Evolutionary conservation across 1,140 invertebrate genomes (phyloP), one percentile per base, ranked within the genome.

Genomic region (Leptinotarsa defecta): DNA sequence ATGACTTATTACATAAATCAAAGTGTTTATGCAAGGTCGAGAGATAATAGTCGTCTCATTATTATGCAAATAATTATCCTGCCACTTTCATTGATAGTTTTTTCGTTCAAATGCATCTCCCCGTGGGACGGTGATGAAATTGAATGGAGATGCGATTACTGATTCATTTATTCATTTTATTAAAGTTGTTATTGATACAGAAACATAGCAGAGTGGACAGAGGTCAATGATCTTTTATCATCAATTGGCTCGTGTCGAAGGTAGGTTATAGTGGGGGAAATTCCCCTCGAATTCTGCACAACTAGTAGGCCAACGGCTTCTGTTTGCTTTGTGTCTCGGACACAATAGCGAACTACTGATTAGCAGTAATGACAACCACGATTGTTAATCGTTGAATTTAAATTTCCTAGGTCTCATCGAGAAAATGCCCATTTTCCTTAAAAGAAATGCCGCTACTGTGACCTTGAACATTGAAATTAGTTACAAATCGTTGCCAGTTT

Each of bases 21-120:
- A 48, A 70, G 68, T 70, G 68, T 70, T 70, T 70, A 52, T 70
- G 68, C 68, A 70, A 70, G 68, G 68, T 70, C 68, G 68, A 70
- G 15, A 68, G 65, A 68, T 22, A 68, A 68, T 68, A 24, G 34
- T 43, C 17, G 19, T 13, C 65, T 68, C 24, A 68, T 24, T 68
- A 68, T 24, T 43, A 68, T 68, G 65, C 34, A 68, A 68, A 68
- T 68, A 68, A 43, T 68, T 68, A 68, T 24, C 65, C 52, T 15
- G n/a, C 52, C 52, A 57, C 52, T 57, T 57, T 57, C 52, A 57
- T 57, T 57, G 15, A 57, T 15, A 13, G 52, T 57, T 57, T 57
- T 57, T 57, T 57, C 15, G 34, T 34, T 34, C 15, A n/a, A 57
- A 17, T 57, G 52, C 52, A 57, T 57, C n/a, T 57, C 52, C 52